A percentile compares a stretch with the other conserved stretches of the same genome.
phyloP scores from a whole-genome alignment of 2,797 vertebrate species.

The Silurus aristotelis region DNA sequence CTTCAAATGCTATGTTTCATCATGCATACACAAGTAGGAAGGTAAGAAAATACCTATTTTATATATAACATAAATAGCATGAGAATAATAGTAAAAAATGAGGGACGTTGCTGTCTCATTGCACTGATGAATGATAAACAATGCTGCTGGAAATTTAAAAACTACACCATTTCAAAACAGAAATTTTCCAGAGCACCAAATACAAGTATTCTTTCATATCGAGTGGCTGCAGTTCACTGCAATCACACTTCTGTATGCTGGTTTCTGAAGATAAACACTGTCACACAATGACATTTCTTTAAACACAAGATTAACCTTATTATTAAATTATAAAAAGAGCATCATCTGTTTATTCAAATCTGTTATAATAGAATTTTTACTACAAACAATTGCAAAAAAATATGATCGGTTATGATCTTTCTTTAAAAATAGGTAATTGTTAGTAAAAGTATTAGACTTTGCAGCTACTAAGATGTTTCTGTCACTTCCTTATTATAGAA shows the following conservation, averaged over 20 bases:
- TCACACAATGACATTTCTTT: neutral
- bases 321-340: neutral
- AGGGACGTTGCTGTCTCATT: neutral
- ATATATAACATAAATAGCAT: neutral
- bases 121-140: neutral
- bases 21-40: neutral
- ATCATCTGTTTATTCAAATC: neutral
- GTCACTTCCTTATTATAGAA: neutral
- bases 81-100: neutral
- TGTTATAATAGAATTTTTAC: neutral
- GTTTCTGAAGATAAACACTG: neutral
- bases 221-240: neutral
- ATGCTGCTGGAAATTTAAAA: neutral
- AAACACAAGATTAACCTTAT: too few relatives aligned
- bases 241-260: neutral
- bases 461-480: too few relatives aligned
- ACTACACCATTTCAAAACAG: neutral
- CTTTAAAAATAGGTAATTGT: neutral
- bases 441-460: neutral
- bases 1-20: slow-evolving; percentile 5
- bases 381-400: neutral
- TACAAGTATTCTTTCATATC: neutral
- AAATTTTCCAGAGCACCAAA: neutral
- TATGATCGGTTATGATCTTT: neutral
- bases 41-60: neutral